These are phyloP conservation scores for Lepus timidus DNA, from an alignment of 2,113 vertebrate genomes.

Conservation along the genomic window DNA sequence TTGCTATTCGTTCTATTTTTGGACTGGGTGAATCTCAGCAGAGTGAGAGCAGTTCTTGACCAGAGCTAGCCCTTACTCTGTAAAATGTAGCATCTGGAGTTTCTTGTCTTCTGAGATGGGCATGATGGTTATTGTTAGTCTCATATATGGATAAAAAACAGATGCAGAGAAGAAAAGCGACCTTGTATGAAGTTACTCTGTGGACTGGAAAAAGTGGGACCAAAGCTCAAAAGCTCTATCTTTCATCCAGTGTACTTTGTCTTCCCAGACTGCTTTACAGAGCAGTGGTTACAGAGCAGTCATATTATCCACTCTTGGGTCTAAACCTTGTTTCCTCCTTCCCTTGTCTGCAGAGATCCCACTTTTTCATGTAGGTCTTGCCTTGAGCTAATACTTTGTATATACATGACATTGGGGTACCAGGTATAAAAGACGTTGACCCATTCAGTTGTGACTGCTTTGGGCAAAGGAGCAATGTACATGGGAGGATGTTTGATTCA, in stretches of 20 bases:
- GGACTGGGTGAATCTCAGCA: background rate
- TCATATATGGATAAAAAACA: background rate
- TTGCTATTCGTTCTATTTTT: conserved; percentile 3
- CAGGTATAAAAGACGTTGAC: background rate
- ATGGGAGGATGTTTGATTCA: fast-evolving
- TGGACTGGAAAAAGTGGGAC: background rate
- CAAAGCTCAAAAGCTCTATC: background rate
- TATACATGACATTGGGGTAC: background rate
- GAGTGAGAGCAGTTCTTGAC: background rate
- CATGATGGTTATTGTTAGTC: background rate
- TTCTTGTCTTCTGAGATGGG: background rate
- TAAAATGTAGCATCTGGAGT: conserved; percentile 17
- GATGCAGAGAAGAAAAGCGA: background rate
- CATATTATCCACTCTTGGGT: background rate
- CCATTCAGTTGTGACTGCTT: background rate
- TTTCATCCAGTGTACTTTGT: background rate
- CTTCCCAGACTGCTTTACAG: background rate
- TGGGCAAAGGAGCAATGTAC: background rate
- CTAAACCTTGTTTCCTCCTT: background rate
- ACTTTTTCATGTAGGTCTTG: background rate
- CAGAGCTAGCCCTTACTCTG: conserved; percentile 28
- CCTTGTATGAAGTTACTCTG: background rate
- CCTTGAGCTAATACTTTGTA: background rate
- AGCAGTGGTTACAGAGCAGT: fast-evolving
- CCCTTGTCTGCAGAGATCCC: background rate